Evolutionary conservation across 2,888 invertebrate genomes (phyloP).

Genomic region (Ennomos quercinarius): DNA sequence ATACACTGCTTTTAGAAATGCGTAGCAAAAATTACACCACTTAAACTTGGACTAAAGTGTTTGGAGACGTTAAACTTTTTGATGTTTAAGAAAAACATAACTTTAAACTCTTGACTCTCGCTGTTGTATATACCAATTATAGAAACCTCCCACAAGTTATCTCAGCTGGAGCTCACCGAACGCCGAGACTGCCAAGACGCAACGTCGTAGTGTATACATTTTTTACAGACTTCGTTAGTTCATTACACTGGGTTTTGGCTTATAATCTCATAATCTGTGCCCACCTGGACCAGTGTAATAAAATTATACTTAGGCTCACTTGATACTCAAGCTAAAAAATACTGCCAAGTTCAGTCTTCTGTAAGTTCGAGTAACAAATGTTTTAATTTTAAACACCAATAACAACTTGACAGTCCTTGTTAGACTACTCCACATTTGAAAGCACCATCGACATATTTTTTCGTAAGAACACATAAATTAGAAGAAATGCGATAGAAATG

Average conservation of each 20-base stretch:
- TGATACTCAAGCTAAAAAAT: constrained; percentile 15
- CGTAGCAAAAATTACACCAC: too few species aligned
- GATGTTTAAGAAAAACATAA: too few species aligned
- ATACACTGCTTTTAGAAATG: too few species aligned
- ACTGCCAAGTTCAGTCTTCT: constrained; percentile 9
- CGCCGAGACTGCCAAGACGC: not conserved
- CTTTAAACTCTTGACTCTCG: not conserved
- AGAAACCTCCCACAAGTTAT: constrained; percentile 4
- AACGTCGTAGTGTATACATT: constrained; percentile 35
- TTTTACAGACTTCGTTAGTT: constrained; percentile 55
- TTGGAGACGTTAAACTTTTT: too few species aligned
- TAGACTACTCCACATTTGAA: constrained; percentile 9
- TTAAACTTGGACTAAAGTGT: too few species aligned
- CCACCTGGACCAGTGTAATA: constrained; percentile 55
- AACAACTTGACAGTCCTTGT: too few species aligned
- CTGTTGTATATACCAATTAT: constrained; percentile 12
- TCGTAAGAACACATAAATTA: constrained; percentile 7
- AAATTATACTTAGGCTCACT: constrained; percentile 46
- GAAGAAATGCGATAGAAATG: constrained; percentile 19
- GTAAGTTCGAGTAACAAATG: constrained; percentile 19
- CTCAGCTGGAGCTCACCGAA: not conserved
- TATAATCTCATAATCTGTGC: constrained; percentile 58
- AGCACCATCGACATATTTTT: constrained; percentile 14
- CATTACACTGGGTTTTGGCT: constrained; percentile 48
- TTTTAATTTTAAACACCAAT: not conserved